These are phyloP conservation scores for Hormaphis cornu DNA, from an alignment of 1,140 invertebrate species.

Conservation along the genomic window DNA sequence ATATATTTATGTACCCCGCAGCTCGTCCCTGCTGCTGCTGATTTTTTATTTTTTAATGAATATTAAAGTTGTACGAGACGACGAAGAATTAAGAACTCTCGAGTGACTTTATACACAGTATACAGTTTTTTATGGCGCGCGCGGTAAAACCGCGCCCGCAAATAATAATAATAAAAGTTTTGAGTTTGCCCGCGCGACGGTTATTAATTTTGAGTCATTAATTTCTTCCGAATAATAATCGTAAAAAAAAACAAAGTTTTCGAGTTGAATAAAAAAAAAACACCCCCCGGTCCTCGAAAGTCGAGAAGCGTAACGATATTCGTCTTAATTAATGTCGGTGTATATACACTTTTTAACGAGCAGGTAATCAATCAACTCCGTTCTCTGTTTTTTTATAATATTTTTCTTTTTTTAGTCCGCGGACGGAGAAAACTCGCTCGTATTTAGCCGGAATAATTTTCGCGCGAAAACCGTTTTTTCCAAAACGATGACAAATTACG, in stretches of 20 bases:
- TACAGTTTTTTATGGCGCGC: slow-evolving; percentile 11
- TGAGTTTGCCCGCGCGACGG: neutral
- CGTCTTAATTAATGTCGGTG: slow-evolving; percentile 27
- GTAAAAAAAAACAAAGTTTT: slow-evolving; percentile 22
- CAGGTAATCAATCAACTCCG: slow-evolving; percentile 29
- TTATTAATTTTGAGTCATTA: slow-evolving; percentile 33
- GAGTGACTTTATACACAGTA: slow-evolving; percentile 8
- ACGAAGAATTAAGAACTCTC: slow-evolving; percentile 31
- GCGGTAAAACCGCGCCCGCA: slow-evolving; percentile 23
- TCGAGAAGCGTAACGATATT: slow-evolving; percentile 28
- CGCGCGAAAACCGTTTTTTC: slow-evolving; percentile 5
- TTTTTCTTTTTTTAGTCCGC: neutral
- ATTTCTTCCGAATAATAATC: slow-evolving; percentile 28
- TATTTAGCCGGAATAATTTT: neutral
- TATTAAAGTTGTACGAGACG: slow-evolving; percentile 30
- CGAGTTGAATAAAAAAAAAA: neutral
- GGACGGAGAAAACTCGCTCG: no score
- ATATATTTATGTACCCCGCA: neutral
- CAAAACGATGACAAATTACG: slow-evolving; percentile 24
- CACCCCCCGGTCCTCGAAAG: neutral
- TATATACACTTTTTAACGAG: slow-evolving; percentile 6
- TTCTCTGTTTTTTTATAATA: neutral
- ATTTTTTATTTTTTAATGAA: slow-evolving; percentile 28
- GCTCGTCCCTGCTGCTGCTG: neutral
- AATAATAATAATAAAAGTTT: slow-evolving; percentile 31